Conservation (phyloP, 2,888 invertebrate species). For the Andrena bicolor region DNA sequence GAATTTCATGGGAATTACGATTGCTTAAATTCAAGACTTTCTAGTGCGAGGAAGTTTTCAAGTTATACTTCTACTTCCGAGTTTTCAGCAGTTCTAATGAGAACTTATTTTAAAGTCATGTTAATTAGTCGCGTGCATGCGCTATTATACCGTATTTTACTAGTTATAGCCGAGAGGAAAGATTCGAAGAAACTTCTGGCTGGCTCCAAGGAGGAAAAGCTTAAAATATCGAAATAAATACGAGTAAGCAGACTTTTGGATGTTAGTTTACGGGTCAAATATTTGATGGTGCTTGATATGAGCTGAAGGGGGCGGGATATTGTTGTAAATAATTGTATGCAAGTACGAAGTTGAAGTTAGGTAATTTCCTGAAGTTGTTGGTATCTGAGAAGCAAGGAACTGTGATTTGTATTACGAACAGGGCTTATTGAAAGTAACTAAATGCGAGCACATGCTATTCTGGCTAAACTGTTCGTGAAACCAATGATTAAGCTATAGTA, state of each 20-base stretch:
- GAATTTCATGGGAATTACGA: neutral
- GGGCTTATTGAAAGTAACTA: no score
- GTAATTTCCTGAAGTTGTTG: neutral
- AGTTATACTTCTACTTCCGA: neutral
- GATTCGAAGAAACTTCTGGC: conserved; percentile 23
- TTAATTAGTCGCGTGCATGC: conserved; percentile 29
- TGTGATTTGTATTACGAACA: no score
- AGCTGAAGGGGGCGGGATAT: no score
- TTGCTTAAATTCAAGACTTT: neutral
- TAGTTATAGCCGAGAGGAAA: neutral
- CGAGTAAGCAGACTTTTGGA: neutral
- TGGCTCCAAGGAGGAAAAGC: conserved; percentile 1
- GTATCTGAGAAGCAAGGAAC: no score
- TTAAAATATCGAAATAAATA: conserved; percentile 28
- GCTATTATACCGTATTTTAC: conserved; percentile 11
- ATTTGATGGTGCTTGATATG: conserved; percentile 1
- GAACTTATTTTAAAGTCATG: conserved; percentile 24
- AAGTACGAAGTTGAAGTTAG: neutral
- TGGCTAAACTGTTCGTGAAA: no score
- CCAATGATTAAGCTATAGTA: no score
- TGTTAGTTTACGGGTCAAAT: conserved; percentile 19
- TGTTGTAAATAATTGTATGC: no score
- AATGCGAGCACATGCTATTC: no score
- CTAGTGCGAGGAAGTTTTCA: neutral
- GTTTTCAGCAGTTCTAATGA: conserved; percentile 6